Evolutionary conservation across 1,140 invertebrate genomes (phyloP).

Genomic region (Diabrotica undecimpunctata): DNA sequence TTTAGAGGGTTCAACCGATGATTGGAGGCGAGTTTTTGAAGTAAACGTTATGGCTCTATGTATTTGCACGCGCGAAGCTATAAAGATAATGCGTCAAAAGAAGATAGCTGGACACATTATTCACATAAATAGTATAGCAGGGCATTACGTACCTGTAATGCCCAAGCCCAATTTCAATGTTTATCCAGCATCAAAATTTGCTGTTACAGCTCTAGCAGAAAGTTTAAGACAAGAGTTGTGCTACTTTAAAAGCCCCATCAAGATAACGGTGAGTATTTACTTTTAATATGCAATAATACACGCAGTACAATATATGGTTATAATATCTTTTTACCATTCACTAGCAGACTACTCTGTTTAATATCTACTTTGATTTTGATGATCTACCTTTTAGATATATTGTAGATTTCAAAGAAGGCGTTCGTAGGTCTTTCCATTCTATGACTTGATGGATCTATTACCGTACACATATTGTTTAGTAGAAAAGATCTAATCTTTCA

Average conservation of each 20-base stretch:
- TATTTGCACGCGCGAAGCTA: slow-evolving; percentile 51
- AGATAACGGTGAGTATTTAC: slow-evolving; percentile 27
- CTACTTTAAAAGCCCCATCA: slow-evolving; percentile 8
- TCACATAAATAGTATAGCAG: slow-evolving; percentile 54
- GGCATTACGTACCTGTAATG: slow-evolving; percentile 43
- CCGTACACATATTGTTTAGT: too few species aligned
- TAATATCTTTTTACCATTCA: too few species aligned
- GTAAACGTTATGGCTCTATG: slow-evolving; percentile 33
- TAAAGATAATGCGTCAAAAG: slow-evolving; percentile 57
- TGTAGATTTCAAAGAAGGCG: too few species aligned
- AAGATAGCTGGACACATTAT: slow-evolving; percentile 63
- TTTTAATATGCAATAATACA: too few species aligned
- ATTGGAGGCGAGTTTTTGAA: slow-evolving; percentile 7
- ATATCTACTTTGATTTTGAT: too few species aligned
- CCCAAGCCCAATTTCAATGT: slow-evolving; percentile 38
- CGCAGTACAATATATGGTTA: too few species aligned
- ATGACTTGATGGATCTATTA: too few species aligned
- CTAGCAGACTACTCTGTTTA: too few species aligned
- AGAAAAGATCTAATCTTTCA: too few species aligned
- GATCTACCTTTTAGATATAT: too few species aligned
- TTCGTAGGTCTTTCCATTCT: too few species aligned
- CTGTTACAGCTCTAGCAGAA: slow-evolving; percentile 62
- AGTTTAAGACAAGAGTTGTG: slow-evolving; percentile 48
- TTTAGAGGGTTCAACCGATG: slow-evolving; percentile 6
- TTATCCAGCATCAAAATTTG: slow-evolving; percentile 68